Percentiles rank a stretch among this genome's conserved stretches.
Evolutionary conservation across 2,113 vertebrate genomes (phyloP).

Genomic region (Dasyornis broadbenti): DNA sequence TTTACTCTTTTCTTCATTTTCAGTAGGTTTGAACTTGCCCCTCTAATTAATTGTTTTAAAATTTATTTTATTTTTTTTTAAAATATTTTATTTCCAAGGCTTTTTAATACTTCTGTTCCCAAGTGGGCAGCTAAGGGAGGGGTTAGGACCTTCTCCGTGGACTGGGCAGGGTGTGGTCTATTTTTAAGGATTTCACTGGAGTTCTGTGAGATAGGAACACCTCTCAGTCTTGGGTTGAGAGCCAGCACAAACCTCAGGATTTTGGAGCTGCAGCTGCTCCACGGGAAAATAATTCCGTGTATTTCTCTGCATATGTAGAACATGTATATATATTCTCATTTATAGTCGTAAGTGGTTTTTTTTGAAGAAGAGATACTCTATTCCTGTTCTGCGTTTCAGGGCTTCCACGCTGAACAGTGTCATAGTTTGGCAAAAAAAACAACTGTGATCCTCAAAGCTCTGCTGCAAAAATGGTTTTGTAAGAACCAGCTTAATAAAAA

Average conservation of each 20-base stretch:
- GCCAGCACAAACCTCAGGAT: neutral
- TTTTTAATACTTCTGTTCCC: neutral
- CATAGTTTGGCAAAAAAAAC: neutral
- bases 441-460: neutral
- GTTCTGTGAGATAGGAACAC: neutral
- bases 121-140: neutral
- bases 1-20: neutral
- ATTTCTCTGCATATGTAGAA: neutral
- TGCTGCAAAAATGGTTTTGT: neutral
- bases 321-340: neutral
- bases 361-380: neutral
- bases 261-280: neutral
- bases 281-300: neutral
- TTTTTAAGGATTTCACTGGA: neutral
- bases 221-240: neutral
- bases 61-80: neutral
- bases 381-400: neutral
- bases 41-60: neutral
- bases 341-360: neutral
- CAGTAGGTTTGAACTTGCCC: neutral
- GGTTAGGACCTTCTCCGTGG: neutral
- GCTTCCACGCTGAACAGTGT: neutral
- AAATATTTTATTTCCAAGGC: neutral
- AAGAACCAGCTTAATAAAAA: conserved; percentile 5
- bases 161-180: too few species aligned